Conservation (phyloP, 1,140 invertebrate species). For the Aleiodes sp. region DNA sequence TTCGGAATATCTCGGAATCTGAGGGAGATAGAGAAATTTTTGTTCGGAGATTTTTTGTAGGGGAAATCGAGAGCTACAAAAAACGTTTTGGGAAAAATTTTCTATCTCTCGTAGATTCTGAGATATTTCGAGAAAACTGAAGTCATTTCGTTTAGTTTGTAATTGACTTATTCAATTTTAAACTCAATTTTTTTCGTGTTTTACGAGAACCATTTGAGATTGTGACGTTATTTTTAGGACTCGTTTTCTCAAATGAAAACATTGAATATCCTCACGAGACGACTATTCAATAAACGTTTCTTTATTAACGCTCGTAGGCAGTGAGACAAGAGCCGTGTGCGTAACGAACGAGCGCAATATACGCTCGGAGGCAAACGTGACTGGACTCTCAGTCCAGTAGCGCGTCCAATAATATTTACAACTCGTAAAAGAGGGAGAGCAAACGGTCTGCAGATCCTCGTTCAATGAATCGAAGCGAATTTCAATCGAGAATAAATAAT, state of each 20-base stretch:
- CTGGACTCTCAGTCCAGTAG: conserved; percentile 32
- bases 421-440: conserved; percentile 21
- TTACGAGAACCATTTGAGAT: too few relatives aligned
- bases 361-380: conserved; percentile 18
- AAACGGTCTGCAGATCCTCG: conserved; percentile 41
- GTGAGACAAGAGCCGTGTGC: conserved; percentile 1
- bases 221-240: neutral
- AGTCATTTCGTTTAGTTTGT: too few relatives aligned
- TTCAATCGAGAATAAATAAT: neutral
- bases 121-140: too few relatives aligned
- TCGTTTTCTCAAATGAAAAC: neutral
- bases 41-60: too few relatives aligned
- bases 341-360: conserved; percentile 21
- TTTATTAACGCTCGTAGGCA: conserved; percentile 16
- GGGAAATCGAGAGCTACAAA: too few relatives aligned
- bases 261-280: neutral
- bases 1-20: too few relatives aligned
- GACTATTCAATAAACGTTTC: conserved; percentile 14
- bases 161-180: too few relatives aligned
- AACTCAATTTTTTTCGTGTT: too few relatives aligned
- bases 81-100: too few relatives aligned
- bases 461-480: conserved; percentile 46
- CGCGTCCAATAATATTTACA: conserved; percentile 54
- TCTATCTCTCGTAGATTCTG: too few relatives aligned
- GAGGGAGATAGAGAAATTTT: too few relatives aligned